Evolutionary conservation across 2,888 invertebrate species (phyloP), one percentile per base, ranked within the genome.

Genomic region (Xylophagus ater): DNA sequence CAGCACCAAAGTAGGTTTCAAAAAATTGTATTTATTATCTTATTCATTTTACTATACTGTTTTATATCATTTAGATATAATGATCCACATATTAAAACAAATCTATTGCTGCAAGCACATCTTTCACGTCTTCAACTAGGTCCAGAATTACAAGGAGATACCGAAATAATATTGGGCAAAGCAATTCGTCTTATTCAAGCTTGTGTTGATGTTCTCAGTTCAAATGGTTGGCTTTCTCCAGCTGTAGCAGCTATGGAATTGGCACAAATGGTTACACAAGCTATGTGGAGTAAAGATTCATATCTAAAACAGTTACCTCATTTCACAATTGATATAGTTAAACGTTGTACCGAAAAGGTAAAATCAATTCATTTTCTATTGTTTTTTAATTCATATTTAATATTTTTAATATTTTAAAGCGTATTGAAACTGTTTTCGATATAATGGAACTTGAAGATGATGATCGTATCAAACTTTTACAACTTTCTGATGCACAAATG

Each of bases 171-270:
- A 2, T 72, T 98, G 5, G 77, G 83, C 48, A 69, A 78, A 70
- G 85, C 87, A 0, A 82, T 88, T 44, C 73, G 88, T 1, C 65
- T 89, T 36, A 88, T 89, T 58, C 88, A 88, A 58, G 98, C 98
- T 1, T 98, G 97, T 63, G 97, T 98, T 20, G 94, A 93, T 64
- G 92, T 93, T 8, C 65, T 93, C 24, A 86, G 84, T 58, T 90
- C 90, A 30, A 96, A 94, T 54, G 97, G 98, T 21, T 99, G 98
- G 98, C 70, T 99, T 34, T 81, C 90, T 0, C 97, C 98, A 0
- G 98, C 97, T 4, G 88, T 99, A 26, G 93, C 96, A 13, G 96
- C 97, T 53, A 99, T 99, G 98, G 98, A 98, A 67, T 70, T 99
- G 54, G 93, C 97, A 0, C 98, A 98, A 69, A 99, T 98, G 97